A percentile compares a stretch with the other conserved stretches of the same genome.
Evolutionary conservation across 2,797 vertebrate genomes (phyloP).

Genomic region (Menidia menidia): DNA sequence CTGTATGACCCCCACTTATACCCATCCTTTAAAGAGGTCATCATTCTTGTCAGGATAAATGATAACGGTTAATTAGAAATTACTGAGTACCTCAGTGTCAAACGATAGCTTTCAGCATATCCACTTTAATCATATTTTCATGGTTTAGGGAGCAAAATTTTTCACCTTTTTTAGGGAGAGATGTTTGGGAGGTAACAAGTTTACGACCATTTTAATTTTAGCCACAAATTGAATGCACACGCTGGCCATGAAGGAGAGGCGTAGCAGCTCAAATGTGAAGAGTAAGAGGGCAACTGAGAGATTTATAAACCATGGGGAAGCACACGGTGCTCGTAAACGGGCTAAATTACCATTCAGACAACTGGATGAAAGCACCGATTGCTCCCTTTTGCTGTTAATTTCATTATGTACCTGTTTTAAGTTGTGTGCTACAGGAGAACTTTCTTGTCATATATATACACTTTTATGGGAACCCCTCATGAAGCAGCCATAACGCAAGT

Average conservation of each 20-base stretch:
- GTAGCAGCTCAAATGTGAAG: slow-evolving; percentile 40
- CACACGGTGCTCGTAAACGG: slow-evolving; percentile 34
- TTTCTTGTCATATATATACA: slow-evolving; percentile 29
- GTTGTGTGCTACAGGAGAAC: slow-evolving; percentile 3
- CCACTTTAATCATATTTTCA: slow-evolving; percentile 36
- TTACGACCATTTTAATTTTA: slow-evolving; percentile 64
- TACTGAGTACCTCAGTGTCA: slow-evolving; percentile 33
- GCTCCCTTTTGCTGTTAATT: slow-evolving; percentile 9
- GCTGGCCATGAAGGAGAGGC: slow-evolving; percentile 39
- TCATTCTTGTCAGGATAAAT: slow-evolving; percentile 28
- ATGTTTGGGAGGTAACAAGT: slow-evolving; percentile 31
- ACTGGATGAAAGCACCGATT: slow-evolving; percentile 13
- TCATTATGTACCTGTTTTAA: slow-evolving; percentile 23
- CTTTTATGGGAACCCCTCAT: slow-evolving; percentile 26
- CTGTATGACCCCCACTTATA: slow-evolving; percentile 16
- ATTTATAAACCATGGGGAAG: slow-evolving; percentile 32
- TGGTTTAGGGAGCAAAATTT: not conserved
- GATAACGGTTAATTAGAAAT: slow-evolving; percentile 41
- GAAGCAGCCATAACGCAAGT: slow-evolving; percentile 37
- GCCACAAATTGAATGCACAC: slow-evolving; percentile 12
- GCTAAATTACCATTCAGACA: slow-evolving; percentile 34
- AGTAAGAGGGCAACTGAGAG: slow-evolving; percentile 39
- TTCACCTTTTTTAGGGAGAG: slow-evolving; percentile 34
- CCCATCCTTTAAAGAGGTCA: slow-evolving; percentile 26
- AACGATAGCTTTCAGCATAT: slow-evolving; percentile 21